Evolutionary conservation across 1,140 invertebrate species (phyloP).

Genomic region (Olivierus martensii): DNA sequence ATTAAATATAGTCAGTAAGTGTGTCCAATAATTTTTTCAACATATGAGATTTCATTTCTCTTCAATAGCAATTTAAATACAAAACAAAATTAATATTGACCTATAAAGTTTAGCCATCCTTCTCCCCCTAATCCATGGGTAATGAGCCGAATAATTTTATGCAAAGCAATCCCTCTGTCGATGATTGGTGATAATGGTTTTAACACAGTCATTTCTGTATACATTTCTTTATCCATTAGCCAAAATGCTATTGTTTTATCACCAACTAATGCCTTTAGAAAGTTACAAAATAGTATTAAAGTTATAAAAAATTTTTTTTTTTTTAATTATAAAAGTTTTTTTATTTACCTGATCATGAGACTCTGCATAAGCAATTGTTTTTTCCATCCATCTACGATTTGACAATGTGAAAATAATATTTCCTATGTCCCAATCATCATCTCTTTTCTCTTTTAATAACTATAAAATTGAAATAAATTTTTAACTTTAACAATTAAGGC

Average conservation of each 20-base stretch:
- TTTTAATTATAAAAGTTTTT: not conserved
- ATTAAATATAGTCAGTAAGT: too few relatives aligned
- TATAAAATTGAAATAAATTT: too few relatives aligned
- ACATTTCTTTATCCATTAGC: slow-evolving; percentile 99
- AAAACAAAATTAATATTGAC: slow-evolving; percentile 37
- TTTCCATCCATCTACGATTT: slow-evolving; percentile 90
- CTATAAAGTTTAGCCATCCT: slow-evolving; percentile 97
- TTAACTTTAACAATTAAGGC: too few relatives aligned
- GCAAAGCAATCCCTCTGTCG: slow-evolving; percentile 61
- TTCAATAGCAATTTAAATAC: slow-evolving; percentile 11
- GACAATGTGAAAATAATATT: slow-evolving; percentile 87
- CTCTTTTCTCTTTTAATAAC: slow-evolving; percentile 44
- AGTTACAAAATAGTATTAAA: not conserved
- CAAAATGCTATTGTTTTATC: slow-evolving; percentile 99
- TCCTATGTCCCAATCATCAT: slow-evolving; percentile 92
- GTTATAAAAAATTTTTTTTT: not conserved
- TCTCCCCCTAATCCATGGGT: slow-evolving; percentile 91
- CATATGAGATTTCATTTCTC: too few relatives aligned
- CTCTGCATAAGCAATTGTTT: slow-evolving; percentile 90
- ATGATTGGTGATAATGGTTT: slow-evolving; percentile 33
- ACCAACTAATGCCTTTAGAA: slow-evolving; percentile 82
- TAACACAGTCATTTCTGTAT: slow-evolving; percentile 77
- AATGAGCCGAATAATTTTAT: slow-evolving; percentile 92
- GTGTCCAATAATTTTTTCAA: too few relatives aligned
- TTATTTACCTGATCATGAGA: slow-evolving; percentile 78